A percentile compares a stretch with the other conserved stretches of the same genome.
These are phyloP conservation scores for Periparus ater DNA, from an alignment of 2,797 vertebrate genomes.

Conservation along the genomic window DNA sequence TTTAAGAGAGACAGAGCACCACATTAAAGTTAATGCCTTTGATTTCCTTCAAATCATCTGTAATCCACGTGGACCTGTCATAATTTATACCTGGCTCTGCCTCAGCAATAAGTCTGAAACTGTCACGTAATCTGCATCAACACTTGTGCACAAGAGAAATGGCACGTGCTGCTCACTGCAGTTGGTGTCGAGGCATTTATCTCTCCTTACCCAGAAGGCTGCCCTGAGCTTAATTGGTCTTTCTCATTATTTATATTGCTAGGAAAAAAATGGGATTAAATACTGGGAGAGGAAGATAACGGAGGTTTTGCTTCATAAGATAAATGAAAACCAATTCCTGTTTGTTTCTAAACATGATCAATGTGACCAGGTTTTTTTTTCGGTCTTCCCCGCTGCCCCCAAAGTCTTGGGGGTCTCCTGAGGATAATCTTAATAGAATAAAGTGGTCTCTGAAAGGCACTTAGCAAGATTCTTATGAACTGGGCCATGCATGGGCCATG, in stretches of 20 bases:
- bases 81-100: slow-evolving; percentile 41
- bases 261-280: slow-evolving; percentile 18
- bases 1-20: slow-evolving; percentile 43
- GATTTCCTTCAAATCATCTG: slow-evolving; percentile 50
- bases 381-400: not conserved
- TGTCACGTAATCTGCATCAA: slow-evolving; percentile 25
- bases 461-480: slow-evolving; percentile 58
- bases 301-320: slow-evolving; percentile 47
- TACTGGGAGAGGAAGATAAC: slow-evolving; percentile 38
- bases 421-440: slow-evolving; percentile 70
- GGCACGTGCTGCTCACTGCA: not conserved
- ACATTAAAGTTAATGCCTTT: slow-evolving; percentile 54
- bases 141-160: slow-evolving; percentile 4
- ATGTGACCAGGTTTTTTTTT: slow-evolving; percentile 26
- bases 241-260: slow-evolving; percentile 32
- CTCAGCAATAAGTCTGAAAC: slow-evolving; percentile 1
- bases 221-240: slow-evolving; percentile 50
- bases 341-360: slow-evolving; percentile 69
- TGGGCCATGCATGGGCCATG: slow-evolving; percentile 34
- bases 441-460: slow-evolving; percentile 73
- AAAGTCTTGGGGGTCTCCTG: slow-evolving; percentile 11
- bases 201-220: slow-evolving; percentile 30
- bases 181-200: not conserved
- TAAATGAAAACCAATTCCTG: slow-evolving; percentile 70
- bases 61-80: slow-evolving; percentile 31